Evolutionary conservation across 2,113 vertebrate genomes (phyloP).

Genomic region (Athene noctua): DNA sequence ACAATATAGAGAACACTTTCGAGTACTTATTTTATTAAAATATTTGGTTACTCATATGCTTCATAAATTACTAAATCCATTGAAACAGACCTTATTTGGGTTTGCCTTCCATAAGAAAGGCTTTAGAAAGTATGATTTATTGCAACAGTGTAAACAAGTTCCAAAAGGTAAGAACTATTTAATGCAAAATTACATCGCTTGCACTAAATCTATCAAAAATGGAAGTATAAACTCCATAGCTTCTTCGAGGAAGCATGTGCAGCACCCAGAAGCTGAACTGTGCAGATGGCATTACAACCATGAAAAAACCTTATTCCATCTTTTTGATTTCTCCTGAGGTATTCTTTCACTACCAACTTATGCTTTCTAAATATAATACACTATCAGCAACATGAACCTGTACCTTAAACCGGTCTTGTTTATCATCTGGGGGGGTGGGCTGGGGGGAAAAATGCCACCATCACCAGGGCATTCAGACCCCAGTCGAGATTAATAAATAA

Average conservation of each 20-base stretch:
- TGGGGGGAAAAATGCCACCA: neutral
- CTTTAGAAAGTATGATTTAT: neutral
- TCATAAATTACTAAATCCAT: neutral
- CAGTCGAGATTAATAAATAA: constrained; percentile 58
- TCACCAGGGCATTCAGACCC: constrained; percentile 17
- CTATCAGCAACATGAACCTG: constrained; percentile 26
- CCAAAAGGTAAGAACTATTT: neutral
- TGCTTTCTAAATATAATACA: constrained; percentile 41
- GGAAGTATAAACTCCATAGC: constrained; percentile 40
- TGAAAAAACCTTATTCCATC: constrained; percentile 22
- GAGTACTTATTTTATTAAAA: constrained; percentile 7
- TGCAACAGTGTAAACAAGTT: neutral
- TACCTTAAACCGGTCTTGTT: constrained; percentile 19
- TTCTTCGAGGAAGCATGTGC: constrained; percentile 38
- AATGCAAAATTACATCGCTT: neutral
- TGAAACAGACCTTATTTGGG: neutral
- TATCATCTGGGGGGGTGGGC: neutral
- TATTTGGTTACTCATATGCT: neutral
- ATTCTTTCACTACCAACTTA: constrained; percentile 16
- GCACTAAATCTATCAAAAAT: constrained; percentile 20
- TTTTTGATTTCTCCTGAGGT: constrained; percentile 13
- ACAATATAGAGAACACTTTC: neutral
- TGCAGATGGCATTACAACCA: constrained; percentile 33
- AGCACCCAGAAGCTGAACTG: constrained; percentile 32
- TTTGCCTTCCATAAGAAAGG: neutral